Evolutionary conservation across 92 coral and sea anemone genomes (phyloP), one percentile per base, ranked within the genome.

Genomic region (Phenganax subtilis): DNA sequence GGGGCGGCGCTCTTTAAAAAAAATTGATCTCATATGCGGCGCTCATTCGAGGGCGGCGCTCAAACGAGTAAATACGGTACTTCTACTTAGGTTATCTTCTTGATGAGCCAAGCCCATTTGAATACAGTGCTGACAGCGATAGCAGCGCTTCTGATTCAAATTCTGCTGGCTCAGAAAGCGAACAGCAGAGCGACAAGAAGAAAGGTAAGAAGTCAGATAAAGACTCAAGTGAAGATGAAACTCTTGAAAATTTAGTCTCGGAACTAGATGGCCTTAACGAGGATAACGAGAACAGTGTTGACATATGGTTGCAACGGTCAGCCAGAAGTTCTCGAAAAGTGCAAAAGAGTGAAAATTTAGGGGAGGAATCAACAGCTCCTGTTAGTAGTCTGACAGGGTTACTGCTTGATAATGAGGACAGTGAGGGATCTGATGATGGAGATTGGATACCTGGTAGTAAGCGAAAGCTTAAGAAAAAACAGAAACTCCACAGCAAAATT

Each of bases 391-490:
- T 78, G 27, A 51, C 72, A 15, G 82, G 54, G 55, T 8, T 58
- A 25, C 54, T 78, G n/a, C 60, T 63, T 28, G 44, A 78, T 0
- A 28, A 78, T 20, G 72, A 15, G 72, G 51, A 7, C 72, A 64
- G 72, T 51, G 88, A 67, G 8, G 88, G 80, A 0, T 86, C 89
- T 9, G 83, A 88, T 4, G 90, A 88, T 71, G 84, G 20, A 9
- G 97, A 92, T 56, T 94, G 98, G 98, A 91, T 90, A 62, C 98
- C 98, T 5, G 72, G 89, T 10, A 87, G 81, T 71, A 92, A 87
- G 61, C 65, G 82, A n/a, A 94, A 94, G 71, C 93, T 91, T 10
- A 77, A 87, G 54, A 84, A 84, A 57, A 87, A 88, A 61, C 83
- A 75, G 75, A 88, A 89, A 87, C 29, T 73, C 3, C 80, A 84